Base-by-base conservation (phyloP, 1,140 invertebrate genomes). In the Zaprionus camerounensis region DNA sequence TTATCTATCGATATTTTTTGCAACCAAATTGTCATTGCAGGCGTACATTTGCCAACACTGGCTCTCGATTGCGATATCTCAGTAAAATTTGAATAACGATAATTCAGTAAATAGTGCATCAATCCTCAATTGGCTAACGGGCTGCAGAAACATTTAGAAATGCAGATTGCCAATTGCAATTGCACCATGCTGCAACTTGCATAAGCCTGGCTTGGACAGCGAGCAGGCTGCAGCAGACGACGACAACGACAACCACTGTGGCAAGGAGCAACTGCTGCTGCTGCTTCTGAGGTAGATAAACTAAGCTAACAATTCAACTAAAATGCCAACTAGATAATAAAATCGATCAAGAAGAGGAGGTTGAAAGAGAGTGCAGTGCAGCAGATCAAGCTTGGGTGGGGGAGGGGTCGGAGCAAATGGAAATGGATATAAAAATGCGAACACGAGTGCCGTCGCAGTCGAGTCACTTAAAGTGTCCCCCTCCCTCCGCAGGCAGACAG, bases 271-370 rank as follows among this genome's bases (percentile, higher is more conserved):
- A 34, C 24, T 34, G 34, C 13, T 55, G n/a, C 34, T 15, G 36
- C 26, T 11, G 64, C 64, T 20, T 38, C 13, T 34, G 55, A 17
- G 53, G 73, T 61, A 71, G 81, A 81, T 87, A 87, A 88, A 88
- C 78, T 73, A 75, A 88, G 78, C 74, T 81, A 84, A 82, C 81
- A 88, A 88, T 88, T 88, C 81, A 88, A 88, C 85, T 88, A 81
- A 88, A 88, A 88, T 88, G 84, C 84, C 84, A 88, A 80, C 85
- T 80, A 90, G 84, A 88, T 90, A 88, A 90, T 90, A 84, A 87
- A 87, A 87, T 83, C 80, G 77, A 85, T 71, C 79, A 63, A 76
- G 82, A 76, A 79, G 65, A 15, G 41, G 41, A 46, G 41, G 41
- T 17, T 46, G 41, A n/a, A 17, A 17, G n/a, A 17, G 41, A 44